A percentile compares a stretch with the other conserved stretches of the same genome.
These are phyloP conservation scores for Bubo bubo DNA, from an alignment of 2,113 vertebrate genomes.

Conservation along the genomic window DNA sequence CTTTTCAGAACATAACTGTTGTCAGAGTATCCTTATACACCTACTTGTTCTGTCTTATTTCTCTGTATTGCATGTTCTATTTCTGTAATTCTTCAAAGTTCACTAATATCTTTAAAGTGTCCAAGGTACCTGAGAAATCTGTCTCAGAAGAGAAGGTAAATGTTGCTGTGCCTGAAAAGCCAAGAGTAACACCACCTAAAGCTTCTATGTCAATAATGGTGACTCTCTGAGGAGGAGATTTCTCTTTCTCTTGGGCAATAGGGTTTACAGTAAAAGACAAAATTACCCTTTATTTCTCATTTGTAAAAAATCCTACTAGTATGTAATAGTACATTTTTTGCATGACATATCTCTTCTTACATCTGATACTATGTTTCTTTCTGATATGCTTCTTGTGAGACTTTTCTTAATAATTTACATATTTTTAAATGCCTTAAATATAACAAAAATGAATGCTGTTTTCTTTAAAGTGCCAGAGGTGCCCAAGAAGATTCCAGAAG, in stretches of 20 bases:
- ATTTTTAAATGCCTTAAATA: not conserved
- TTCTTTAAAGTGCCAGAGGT: constrained; percentile 70
- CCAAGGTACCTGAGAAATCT: constrained; percentile 68
- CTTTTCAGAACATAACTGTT: not conserved
- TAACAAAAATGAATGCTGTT: constrained; percentile 44
- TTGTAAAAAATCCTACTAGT: not conserved
- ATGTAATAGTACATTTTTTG: not conserved
- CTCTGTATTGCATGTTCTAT: not conserved
- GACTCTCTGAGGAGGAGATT: not conserved
- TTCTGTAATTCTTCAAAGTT: not conserved
- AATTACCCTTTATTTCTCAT: not conserved
- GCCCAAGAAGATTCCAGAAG: constrained; percentile 68
- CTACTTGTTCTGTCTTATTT: not conserved
- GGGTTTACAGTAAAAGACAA: not conserved
- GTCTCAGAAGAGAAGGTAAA: constrained; percentile 51
- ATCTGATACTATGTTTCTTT: not conserved
- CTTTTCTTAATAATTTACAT: not conserved
- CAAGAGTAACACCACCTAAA: constrained; percentile 16
- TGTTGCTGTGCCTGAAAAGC: constrained; percentile 20
- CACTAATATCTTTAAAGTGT: constrained; percentile 76
- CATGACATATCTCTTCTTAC: not conserved
- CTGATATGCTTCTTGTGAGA: not conserved
- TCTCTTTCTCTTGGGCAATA: not conserved
- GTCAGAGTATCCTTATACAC: not conserved
- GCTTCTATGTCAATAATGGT: not conserved